Evolutionary conservation across 2,888 invertebrate species (phyloP), one percentile per base, ranked within the genome.

Genomic region (Brachypalpus laphriformis): DNA sequence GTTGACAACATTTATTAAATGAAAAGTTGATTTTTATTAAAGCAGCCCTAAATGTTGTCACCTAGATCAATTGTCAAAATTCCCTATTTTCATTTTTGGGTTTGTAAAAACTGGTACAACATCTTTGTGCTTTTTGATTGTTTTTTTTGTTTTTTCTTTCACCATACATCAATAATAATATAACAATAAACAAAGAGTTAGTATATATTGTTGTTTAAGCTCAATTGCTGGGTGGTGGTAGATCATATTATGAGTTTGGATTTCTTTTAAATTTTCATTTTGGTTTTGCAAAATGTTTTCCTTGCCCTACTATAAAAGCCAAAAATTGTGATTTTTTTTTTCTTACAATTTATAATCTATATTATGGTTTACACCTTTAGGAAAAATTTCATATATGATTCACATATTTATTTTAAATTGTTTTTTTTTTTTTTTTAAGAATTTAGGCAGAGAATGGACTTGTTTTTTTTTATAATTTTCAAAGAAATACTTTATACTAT

Each of bases 401-500:
- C 56, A 76, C 66, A 59, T 70, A 25, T 45, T 20, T 51, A 5
- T 59, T 59, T 8, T 14, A 16, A 16, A 34, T 42, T 18, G 25
- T 47, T 65, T 37, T 72, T 59, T 49, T 59, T 81, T 28, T 37
- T 34, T 54, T 54, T 75, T 63, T 74, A 56, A 70, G 68, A 63
- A 63, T 82, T 75, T 70, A 82, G 81, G 75, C 81, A 82, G 75
- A 75, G 70, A 82, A 82, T 82, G 81, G 81, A 82, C 81, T 66
- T 66, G 31, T 80, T 59, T 72, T 68, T 22, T 57, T 63, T 61
- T 25, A 49, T 42, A 25, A 31, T 54, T 66, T 80, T 78, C 40
- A 68, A 81, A 63, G 63, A 81, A 81, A 75, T 70, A 70, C 22
- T 75, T 81, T 56, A n/a, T n/a, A 88, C 87, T 88, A 88, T 87